These are phyloP conservation scores for Pelusios castaneus DNA, from an alignment of 2,113 vertebrate species.

Conservation along the genomic window DNA sequence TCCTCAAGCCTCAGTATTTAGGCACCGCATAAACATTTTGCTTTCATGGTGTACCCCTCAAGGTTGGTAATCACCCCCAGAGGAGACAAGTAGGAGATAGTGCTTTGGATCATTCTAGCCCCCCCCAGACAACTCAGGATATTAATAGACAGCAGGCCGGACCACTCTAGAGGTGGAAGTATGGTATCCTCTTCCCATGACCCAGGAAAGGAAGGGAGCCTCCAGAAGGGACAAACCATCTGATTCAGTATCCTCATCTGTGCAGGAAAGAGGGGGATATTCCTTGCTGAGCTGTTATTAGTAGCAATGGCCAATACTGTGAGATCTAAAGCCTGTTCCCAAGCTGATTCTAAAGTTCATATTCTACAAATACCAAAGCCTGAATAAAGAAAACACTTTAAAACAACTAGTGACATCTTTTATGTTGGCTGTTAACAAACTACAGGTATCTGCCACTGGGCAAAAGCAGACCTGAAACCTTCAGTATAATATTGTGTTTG, in stretches of 20 bases:
- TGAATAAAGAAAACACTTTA: not conserved
- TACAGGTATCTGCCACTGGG: constrained; percentile 33
- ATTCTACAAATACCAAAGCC: not conserved
- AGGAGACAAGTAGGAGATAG: not conserved
- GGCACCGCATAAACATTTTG: not conserved
- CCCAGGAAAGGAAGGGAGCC: not conserved
- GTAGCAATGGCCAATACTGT: not conserved
- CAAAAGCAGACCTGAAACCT: constrained; percentile 24
- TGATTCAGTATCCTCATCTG: not conserved
- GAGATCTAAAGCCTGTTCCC: not conserved
- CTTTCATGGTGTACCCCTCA: not conserved
- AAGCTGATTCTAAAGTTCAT: not conserved
- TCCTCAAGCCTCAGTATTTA: not conserved
- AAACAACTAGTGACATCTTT: constrained; percentile 15
- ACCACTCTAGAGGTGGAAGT: not conserved
- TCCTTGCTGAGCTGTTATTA: not conserved
- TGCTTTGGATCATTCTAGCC: not conserved
- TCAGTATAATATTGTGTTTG: constrained; percentile 29
- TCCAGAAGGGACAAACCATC: not conserved
- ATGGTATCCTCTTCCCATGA: not conserved
- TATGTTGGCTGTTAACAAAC: constrained; percentile 29
- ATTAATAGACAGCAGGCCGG: not conserved
- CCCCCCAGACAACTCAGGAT: not conserved
- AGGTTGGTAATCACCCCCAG: not conserved
- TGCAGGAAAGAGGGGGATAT: not conserved